Evolutionary conservation across 2,888 invertebrate genomes (phyloP), one percentile per base, ranked within the genome.

Genomic region (Acanthosoma haemorrhoidale): DNA sequence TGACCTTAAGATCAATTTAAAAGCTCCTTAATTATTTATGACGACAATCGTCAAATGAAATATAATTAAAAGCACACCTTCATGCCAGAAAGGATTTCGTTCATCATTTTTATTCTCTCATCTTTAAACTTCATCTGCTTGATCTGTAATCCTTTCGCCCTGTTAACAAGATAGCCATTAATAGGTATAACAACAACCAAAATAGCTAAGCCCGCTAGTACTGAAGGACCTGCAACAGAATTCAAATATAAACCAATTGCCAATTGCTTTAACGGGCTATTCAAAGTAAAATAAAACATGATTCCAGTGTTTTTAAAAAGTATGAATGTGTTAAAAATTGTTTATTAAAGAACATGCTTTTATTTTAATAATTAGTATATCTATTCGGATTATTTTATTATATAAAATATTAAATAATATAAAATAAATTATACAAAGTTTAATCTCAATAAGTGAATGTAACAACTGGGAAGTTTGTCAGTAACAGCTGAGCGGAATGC

Each of bases 191-290:
- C 77, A 1, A 85, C 75, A 13, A 87, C 71, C 75, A 78, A 75
- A 3, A 77, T 75, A 8, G 79, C 81, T 39, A 87, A 77, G 5
- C 88, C 87, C 63, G 85, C 83, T 29, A 88, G 75, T 0, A 86
- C 83, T 1, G 86, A 82, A 0, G 82, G 80, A 2, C 86, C 86
- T 74, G 29, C 13, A 58, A 58, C 1, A 18, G 25, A 6, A n/a
- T n/a, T n/a, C n/a, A 0, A 85, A 84, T 64, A 88, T 83, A 70
- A 87, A 78, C 1, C 85, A 76, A 8, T 87, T 70, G 76, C 79
- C 76, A 1, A 78, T 75, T 5, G 79, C 81, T 38, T 87, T 77
- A 5, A 88, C 88, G 58, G 86, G 84, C 31, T 87, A 75, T 1
- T 86, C 83, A 2, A 86, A 82, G 1, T 82, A 80, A 3, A 86